phyloP scores from a whole-genome alignment of 1,140 invertebrate genomes.

The Bemisia tabaci region DNA sequence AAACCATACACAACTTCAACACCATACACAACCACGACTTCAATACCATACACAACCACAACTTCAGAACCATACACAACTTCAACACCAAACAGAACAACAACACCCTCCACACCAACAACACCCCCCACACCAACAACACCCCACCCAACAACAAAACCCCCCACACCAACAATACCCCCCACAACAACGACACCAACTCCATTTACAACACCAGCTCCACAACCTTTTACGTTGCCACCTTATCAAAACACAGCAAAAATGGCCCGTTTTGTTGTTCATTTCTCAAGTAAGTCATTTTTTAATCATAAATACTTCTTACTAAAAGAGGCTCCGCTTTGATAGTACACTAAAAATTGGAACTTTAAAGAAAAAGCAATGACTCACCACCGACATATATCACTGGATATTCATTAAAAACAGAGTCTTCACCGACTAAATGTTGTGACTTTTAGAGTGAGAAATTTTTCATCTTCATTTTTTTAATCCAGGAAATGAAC shows the following conservation, averaged over 20 bases:
- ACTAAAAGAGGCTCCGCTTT: too few species aligned
- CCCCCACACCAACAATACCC: neutral
- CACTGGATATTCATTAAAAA: neutral
- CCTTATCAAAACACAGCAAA: conserved; percentile 31
- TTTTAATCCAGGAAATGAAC: too few species aligned
- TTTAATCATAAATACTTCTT: neutral
- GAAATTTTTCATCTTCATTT: neutral
- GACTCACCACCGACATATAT: neutral
- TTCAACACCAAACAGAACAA: neutral
- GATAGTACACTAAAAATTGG: too few species aligned
- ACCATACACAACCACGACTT: too few species aligned
- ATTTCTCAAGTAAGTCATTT: conserved; percentile 32
- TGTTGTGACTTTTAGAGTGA: neutral
- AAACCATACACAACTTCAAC: too few species aligned
- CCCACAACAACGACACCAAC: neutral
- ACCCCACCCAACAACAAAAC: neutral
- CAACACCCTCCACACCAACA: neutral
- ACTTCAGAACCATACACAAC: neutral
- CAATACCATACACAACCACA: neutral
- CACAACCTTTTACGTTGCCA: conserved; percentile 17
- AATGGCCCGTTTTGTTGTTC: conserved; percentile 39
- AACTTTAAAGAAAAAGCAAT: neutral
- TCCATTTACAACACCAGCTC: conserved; percentile 3
- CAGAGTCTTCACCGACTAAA: neutral
- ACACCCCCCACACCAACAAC: neutral